Evolutionary conservation across 2,113 vertebrate genomes (phyloP).

Genomic region (Heteronetta atricapilla): DNA sequence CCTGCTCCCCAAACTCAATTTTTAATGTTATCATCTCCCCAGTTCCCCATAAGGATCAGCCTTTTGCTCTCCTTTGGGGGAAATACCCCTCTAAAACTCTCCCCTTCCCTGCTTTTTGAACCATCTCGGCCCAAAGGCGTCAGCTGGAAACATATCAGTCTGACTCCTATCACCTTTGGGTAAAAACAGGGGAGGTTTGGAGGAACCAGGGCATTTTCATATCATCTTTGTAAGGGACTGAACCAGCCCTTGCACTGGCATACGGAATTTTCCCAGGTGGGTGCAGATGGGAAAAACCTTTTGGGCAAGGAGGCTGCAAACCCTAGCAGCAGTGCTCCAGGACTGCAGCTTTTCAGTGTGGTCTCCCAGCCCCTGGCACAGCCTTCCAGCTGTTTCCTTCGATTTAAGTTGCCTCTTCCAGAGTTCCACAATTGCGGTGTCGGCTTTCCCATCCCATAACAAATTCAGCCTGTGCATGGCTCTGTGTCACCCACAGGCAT

Average conservation of each 20-base stretch:
- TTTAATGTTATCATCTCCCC: neutral
- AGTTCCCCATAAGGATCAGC: neutral
- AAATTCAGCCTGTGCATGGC: neutral
- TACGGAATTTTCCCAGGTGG: neutral
- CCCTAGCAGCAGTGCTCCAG: neutral
- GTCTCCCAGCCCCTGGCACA: neutral
- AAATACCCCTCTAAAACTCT: neutral
- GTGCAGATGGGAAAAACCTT: neutral
- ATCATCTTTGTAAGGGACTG: rapidly evolving
- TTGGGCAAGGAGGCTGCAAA: neutral
- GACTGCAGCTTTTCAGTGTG: rapidly evolving
- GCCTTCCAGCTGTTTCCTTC: neutral
- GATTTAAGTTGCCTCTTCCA: neutral
- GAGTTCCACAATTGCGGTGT: neutral
- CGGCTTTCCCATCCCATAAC: neutral
- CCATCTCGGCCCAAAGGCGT: neutral
- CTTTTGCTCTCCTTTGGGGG: neutral
- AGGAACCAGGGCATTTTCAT: neutral
- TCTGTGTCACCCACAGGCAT: neutral
- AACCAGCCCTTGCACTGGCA: neutral
- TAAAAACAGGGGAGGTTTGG: neutral
- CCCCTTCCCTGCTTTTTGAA: neutral
- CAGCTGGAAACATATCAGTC: neutral
- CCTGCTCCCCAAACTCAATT: neutral
- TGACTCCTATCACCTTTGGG: neutral